A percentile compares a stretch with the other conserved stretches of the same genome.
Conservation (phyloP, 2,113 vertebrate genomes). For the Pogonocichla stellata region DNA sequence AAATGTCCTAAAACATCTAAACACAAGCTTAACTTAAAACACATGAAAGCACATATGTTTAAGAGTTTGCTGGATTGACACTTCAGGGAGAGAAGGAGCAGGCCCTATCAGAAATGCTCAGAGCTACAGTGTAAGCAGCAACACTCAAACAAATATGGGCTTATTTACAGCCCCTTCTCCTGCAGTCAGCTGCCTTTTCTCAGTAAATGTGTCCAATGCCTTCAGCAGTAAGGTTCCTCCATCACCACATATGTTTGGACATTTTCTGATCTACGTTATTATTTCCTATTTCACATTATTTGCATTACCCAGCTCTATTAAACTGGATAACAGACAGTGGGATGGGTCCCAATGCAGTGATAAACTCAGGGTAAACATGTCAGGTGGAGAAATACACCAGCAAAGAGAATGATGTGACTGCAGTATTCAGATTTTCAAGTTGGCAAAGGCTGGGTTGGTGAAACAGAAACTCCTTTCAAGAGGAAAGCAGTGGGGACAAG, state of each 20-base stretch:
- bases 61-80: neutral
- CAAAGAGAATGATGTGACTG: neutral
- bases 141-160: neutral
- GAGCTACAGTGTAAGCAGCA: neutral
- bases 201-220: neutral
- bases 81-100: neutral
- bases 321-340: neutral
- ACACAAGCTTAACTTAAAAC: constrained; percentile 13
- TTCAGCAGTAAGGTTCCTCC: neutral
- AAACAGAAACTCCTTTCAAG: neutral
- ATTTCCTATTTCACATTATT: neutral
- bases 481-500: neutral
- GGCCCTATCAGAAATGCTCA: neutral
- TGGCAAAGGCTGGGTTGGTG: neutral
- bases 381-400: neutral
- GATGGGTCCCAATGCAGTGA: neutral
- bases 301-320: neutral
- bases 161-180: neutral
- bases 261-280: neutral
- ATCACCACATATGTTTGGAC: neutral
- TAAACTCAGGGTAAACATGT: neutral
- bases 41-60: neutral
- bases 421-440: neutral
- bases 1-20: constrained; percentile 31
- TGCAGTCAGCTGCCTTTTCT: neutral